Evolutionary conservation across 2,797 vertebrate species (phyloP).

Genomic region (Petrocephalus sullivani): DNA sequence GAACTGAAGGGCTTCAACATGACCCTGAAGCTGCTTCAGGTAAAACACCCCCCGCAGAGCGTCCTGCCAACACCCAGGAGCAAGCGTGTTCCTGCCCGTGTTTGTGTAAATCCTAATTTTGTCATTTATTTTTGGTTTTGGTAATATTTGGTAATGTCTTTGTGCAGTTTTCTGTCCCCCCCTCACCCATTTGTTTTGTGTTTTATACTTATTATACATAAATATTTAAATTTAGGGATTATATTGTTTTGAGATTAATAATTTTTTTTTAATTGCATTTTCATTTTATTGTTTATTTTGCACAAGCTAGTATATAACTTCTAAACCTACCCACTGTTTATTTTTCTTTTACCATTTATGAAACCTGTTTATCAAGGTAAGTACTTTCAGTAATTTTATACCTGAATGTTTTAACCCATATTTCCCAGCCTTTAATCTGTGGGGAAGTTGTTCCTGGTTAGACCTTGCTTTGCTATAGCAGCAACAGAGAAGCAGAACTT

Average conservation of each 20-base stretch:
- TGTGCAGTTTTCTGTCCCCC: not conserved
- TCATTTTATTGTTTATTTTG: not conserved
- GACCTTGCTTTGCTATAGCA: not conserved
- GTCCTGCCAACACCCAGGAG: not conserved
- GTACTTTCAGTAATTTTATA: not conserved
- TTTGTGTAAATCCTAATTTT: not conserved
- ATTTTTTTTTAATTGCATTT: not conserved
- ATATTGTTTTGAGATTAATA: not conserved
- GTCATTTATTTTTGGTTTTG: not conserved
- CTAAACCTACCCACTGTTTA: not conserved
- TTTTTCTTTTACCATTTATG: not conserved
- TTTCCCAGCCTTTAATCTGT: not conserved
- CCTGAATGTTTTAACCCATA: not conserved
- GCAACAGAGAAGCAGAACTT: not conserved
- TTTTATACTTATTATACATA: not conserved
- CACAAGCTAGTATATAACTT: not conserved
- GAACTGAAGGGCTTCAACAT: constrained; percentile 78
- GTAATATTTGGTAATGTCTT: not conserved
- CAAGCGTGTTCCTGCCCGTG: not conserved
- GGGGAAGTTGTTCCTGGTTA: not conserved
- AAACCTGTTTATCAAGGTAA: not conserved
- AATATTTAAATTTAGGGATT: not conserved
- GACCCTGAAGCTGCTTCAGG: constrained; percentile 90
- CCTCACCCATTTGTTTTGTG: not conserved
- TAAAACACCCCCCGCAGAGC: constrained; percentile 39